Evolutionary conservation across 2,888 invertebrate genomes (phyloP).

Genomic region (Clitarchus hookeri): DNA sequence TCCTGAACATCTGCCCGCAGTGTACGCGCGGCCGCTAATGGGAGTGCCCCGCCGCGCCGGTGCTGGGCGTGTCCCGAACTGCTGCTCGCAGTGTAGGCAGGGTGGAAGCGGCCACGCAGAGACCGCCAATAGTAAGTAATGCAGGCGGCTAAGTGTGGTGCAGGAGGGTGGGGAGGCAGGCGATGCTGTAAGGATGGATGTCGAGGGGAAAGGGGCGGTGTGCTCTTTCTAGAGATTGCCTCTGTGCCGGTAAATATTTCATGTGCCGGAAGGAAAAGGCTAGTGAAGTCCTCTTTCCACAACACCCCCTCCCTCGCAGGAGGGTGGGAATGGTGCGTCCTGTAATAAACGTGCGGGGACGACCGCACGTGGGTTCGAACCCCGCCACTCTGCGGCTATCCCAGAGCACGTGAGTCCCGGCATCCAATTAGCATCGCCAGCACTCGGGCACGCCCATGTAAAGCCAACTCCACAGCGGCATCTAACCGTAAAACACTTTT

Average conservation of each 20-base stretch:
- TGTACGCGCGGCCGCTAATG: not conserved
- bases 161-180: not conserved
- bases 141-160: constrained; percentile 49
- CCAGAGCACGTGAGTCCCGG: not conserved
- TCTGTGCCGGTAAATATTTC: constrained; percentile 54
- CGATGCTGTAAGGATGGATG: not conserved
- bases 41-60: not conserved
- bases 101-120: not conserved
- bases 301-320: not conserved
- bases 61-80: not conserved
- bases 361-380: constrained; percentile 1
- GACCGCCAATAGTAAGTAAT: constrained; percentile 50
- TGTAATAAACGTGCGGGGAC: not conserved
- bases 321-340: not conserved
- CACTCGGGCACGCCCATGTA: no score
- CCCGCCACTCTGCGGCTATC: not conserved
- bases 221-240: constrained; percentile 55
- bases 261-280: constrained; percentile 40
- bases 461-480: no score
- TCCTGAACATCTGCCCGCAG: not conserved
- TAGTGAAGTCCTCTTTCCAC: not conserved
- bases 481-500: no score
- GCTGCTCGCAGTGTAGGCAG: constrained; percentile 11
- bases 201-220: constrained; percentile 33
- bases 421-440: not conserved